Evolutionary conservation across 2,888 invertebrate genomes (phyloP).

Genomic region (Lymantria dispar): DNA sequence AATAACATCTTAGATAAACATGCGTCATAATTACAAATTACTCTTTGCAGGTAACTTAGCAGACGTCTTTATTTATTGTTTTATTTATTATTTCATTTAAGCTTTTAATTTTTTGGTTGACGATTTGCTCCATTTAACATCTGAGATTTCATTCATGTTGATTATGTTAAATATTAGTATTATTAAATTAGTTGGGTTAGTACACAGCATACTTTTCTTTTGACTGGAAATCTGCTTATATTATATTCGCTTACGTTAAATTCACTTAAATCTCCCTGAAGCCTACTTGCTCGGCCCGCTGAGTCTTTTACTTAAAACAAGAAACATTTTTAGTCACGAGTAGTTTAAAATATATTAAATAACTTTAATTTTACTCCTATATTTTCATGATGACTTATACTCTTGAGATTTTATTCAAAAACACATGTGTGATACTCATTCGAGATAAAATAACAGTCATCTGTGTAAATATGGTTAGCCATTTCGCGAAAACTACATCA

Average conservation of each 20-base stretch:
- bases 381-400: background rate
- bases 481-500: conserved; percentile 25
- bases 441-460: conserved; percentile 44
- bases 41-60: no score
- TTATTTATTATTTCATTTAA: no score
- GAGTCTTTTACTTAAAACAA: background rate
- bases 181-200: no score
- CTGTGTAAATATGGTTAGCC: conserved; percentile 38
- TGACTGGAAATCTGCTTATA: no score
- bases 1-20: no score
- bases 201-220: no score
- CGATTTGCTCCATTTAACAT: no score
- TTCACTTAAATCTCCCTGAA: background rate
- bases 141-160: no score
- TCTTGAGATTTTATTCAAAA: background rate
- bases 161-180: no score
- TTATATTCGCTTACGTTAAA: background rate
- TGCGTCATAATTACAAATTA: no score
- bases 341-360: background rate
- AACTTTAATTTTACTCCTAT: background rate
- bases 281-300: background rate
- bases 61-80: no score
- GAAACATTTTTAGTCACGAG: background rate
- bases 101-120: no score
- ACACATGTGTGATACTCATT: conserved; percentile 16